Evolutionary conservation across 1,140 invertebrate species (phyloP).

Genomic region (Drosophila sucinea): DNA sequence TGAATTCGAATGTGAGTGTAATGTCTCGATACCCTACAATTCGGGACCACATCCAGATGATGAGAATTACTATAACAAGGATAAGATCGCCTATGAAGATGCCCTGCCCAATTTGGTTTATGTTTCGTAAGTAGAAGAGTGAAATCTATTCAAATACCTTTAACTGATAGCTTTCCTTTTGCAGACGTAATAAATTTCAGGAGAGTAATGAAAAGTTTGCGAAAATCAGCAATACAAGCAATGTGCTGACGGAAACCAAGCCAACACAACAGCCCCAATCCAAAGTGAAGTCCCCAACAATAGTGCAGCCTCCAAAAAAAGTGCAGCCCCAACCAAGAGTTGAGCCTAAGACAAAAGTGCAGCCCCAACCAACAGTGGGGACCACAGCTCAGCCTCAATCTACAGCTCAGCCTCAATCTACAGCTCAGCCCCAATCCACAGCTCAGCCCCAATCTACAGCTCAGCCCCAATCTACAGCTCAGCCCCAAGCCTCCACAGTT

Average conservation of each 20-base stretch:
- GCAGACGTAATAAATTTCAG: constrained; percentile 23
- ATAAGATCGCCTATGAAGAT: constrained; percentile 64
- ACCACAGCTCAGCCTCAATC: too few species aligned
- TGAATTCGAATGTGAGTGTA: constrained; percentile 46
- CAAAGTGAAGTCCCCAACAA: too few species aligned
- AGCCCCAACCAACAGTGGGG: too few species aligned
- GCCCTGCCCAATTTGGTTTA: constrained; percentile 67
- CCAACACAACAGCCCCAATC: not conserved
- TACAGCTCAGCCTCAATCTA: too few species aligned
- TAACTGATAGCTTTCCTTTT: not conserved
- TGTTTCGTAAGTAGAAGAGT: constrained; percentile 49
- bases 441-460: too few species aligned
- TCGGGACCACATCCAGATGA: constrained; percentile 67
- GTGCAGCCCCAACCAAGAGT: too few species aligned
- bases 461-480: too few species aligned
- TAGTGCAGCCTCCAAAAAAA: too few species aligned
- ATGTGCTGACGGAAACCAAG: constrained; percentile 8
- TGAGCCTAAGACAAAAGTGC: too few species aligned
- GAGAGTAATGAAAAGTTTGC: constrained; percentile 40
- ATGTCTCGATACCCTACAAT: constrained; percentile 43
- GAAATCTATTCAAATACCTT: not conserved
- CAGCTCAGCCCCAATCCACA: too few species aligned
- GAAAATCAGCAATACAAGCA: constrained; percentile 33
- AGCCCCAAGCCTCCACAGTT: too few species aligned
- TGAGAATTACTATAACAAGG: constrained; percentile 67